Percentiles rank a stretch among this genome's conserved stretches.
These are phyloP conservation scores for Rhagophthalmus giganteus DNA, from an alignment of 2,888 invertebrate species.

Conservation along the genomic window DNA sequence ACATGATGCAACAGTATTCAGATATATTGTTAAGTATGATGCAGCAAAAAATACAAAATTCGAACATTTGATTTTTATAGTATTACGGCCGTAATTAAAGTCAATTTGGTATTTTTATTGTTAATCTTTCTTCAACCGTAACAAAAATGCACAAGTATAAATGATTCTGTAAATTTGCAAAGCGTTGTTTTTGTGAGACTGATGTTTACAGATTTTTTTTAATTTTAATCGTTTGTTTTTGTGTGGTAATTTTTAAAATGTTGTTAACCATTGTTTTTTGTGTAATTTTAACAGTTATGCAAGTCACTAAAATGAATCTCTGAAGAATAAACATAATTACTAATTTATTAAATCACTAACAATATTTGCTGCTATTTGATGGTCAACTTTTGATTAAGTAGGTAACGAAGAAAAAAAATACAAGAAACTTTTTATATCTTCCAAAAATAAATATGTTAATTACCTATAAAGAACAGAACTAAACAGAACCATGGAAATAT, in stretches of 20 bases:
- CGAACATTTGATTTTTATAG: slow-evolving; percentile 35
- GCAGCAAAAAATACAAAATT: slow-evolving; percentile 59
- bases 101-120: not conserved
- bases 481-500: too few species aligned
- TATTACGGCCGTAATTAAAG: too few species aligned
- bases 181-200: slow-evolving; percentile 5
- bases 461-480: too few species aligned
- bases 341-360: slow-evolving; percentile 9
- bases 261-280: not conserved
- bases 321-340: too few species aligned
- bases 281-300: too few species aligned
- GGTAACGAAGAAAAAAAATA: too few species aligned
- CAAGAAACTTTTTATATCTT: too few species aligned
- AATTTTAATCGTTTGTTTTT: too few species aligned
- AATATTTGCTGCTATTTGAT: too few species aligned
- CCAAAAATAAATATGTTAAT: too few species aligned
- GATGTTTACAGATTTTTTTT: slow-evolving; percentile 1
- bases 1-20: slow-evolving; percentile 66
- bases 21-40: slow-evolving; percentile 64
- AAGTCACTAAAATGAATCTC: slow-evolving; percentile 10
- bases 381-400: too few species aligned
- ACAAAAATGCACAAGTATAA: not conserved
- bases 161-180: slow-evolving; percentile 5
- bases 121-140: not conserved
- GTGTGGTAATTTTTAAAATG: not conserved